Percentiles rank a stretch among this genome's conserved stretches.
These are phyloP conservation scores for Bergia puertoricense DNA, from an alignment of 92 coral and sea anemone species.

Conservation along the genomic window DNA sequence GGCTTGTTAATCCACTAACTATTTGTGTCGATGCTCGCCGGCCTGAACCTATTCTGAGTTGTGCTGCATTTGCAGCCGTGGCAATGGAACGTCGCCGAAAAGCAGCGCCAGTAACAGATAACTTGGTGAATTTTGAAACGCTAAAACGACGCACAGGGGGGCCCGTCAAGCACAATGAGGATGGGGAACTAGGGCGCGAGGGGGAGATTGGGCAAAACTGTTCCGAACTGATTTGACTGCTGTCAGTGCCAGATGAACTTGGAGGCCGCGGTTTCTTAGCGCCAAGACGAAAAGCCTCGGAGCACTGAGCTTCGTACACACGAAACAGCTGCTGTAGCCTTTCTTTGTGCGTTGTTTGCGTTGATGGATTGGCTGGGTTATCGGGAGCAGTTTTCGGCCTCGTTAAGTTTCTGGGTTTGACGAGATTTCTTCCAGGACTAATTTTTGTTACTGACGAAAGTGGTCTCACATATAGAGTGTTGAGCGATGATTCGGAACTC, in stretches of 20 bases:
- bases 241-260: conserved; percentile 38
- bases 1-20: conserved; percentile 37
- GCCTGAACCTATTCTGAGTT: conserved; percentile 13
- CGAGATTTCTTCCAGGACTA: conserved; percentile 9
- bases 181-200: conserved; percentile 42
- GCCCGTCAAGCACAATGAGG: background rate
- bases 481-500: background rate
- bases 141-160: conserved; percentile 60
- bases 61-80: conserved; percentile 41
- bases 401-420: conserved; percentile 6
- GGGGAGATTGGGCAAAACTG: conserved; percentile 50
- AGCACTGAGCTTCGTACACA: conserved; percentile 69
- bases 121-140: conserved; percentile 54
- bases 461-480: background rate
- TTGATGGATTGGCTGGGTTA: conserved; percentile 14
- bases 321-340: conserved; percentile 60
- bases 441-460: background rate
- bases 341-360: conserved; percentile 60
- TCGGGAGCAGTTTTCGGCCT: conserved; percentile 77
- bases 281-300: conserved; percentile 67
- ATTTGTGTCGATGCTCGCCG: conserved; percentile 52
- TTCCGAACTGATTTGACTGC: conserved; percentile 46
- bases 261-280: conserved; percentile 52
- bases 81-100: conserved; percentile 75
- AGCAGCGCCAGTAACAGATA: conserved; percentile 42